phyloP scores from a whole-genome alignment of 2,888 invertebrate genomes.

The Charanyca ferruginea region DNA sequence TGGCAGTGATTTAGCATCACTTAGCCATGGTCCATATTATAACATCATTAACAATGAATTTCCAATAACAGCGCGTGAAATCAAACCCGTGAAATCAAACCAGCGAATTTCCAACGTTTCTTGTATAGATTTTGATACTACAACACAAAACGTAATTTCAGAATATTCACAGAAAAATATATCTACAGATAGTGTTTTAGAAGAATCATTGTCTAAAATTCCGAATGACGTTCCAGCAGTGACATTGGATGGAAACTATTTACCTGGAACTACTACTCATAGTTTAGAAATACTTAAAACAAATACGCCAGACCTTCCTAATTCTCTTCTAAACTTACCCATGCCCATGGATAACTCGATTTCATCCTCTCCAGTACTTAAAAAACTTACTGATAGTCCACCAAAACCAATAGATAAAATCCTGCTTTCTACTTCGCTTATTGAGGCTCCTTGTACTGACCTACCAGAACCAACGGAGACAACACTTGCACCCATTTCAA shows the following conservation, averaged over 20 bases:
- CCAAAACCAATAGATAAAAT: background rate
- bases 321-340: background rate
- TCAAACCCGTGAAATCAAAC: slow-evolving; percentile 1
- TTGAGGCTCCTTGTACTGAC: background rate
- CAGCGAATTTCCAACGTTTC: background rate
- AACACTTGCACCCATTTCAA: background rate
- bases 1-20: background rate
- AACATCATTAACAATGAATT: slow-evolving; percentile 23
- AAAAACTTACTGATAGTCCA: background rate
- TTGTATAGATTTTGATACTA: slow-evolving; percentile 5
- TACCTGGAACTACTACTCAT: background rate
- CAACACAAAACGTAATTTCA: slow-evolving; percentile 2
- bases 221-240: background rate
- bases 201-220: background rate
- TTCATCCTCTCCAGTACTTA: background rate
- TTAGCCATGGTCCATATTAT: slow-evolving; percentile 15
- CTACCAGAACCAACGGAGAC: background rate
- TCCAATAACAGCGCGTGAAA: slow-evolving; percentile 20
- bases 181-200: background rate
- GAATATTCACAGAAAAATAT: slow-evolving; percentile 5
- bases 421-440: background rate
- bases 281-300: background rate
- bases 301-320: no score
- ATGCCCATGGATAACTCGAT: background rate
- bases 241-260: background rate